Evolutionary conservation across 2,888 invertebrate genomes (phyloP).

Genomic region (Timema cristinae): DNA sequence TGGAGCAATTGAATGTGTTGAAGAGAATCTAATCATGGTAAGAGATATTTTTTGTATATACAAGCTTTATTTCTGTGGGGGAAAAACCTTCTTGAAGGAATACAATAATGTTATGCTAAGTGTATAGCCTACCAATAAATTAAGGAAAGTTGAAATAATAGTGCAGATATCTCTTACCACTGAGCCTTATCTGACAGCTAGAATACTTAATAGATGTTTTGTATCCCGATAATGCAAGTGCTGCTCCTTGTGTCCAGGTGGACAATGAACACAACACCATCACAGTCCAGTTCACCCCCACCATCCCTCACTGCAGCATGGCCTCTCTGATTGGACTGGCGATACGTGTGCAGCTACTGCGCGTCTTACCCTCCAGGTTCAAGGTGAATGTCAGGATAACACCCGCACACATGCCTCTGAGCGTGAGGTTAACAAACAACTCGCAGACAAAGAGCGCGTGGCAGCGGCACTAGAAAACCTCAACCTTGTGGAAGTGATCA

Average conservation of each 20-base stretch:
- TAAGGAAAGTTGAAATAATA: too few relatives aligned
- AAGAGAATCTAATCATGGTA: slow-evolving; percentile 68
- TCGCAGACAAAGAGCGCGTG: slow-evolving; percentile 96
- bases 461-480: slow-evolving; percentile 95
- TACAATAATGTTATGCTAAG: too few relatives aligned
- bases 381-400: slow-evolving; percentile 86
- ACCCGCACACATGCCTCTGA: slow-evolving; percentile 89
- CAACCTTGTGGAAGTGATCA: slow-evolving; percentile 87
- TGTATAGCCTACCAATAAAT: too few relatives aligned
- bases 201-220: too few relatives aligned
- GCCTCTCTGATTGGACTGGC: slow-evolving; percentile 91
- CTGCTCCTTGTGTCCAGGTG: slow-evolving; percentile 48
- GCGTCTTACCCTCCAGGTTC: slow-evolving; percentile 74
- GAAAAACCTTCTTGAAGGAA: background rate
- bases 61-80: background rate
- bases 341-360: slow-evolving; percentile 84
- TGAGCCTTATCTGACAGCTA: too few relatives aligned
- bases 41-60: slow-evolving; percentile 26
- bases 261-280: slow-evolving; percentile 69
- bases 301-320: slow-evolving; percentile 99
- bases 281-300: slow-evolving; percentile 86
- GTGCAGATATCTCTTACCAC: too few relatives aligned
- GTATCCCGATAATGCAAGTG: background rate
- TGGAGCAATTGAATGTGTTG: slow-evolving; percentile 95
- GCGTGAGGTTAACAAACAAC: slow-evolving; percentile 91